These are phyloP conservation scores for Drosophila quadrilineata DNA, from an alignment of 1,140 invertebrate species.

Conservation along the genomic window DNA sequence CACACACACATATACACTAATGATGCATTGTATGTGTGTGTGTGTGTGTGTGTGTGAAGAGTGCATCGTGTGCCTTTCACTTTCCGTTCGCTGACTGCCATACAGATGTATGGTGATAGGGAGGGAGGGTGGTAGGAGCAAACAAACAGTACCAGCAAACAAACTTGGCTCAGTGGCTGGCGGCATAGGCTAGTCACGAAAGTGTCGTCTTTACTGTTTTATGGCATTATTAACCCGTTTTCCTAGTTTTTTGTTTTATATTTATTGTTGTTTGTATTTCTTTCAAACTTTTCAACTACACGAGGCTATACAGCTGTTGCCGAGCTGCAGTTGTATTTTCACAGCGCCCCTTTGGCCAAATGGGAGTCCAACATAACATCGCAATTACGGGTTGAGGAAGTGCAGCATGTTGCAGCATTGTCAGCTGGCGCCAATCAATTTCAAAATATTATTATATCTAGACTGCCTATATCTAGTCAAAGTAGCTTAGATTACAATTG, in stretches of 20 bases:
- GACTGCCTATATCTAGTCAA: not conserved
- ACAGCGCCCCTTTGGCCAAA: constrained; percentile 40
- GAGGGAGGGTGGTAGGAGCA: constrained; percentile 5
- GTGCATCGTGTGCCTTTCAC: constrained; percentile 59
- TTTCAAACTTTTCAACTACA: no score
- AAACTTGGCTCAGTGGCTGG: constrained; percentile 43
- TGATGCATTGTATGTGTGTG: not conserved
- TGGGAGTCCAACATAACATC: constrained; percentile 57
- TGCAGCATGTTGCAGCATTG: not conserved
- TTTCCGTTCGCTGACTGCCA: constrained; percentile 48
- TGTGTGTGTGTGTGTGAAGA: constrained; percentile 4
- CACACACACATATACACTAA: not conserved
- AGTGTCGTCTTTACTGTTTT: constrained; percentile 73
- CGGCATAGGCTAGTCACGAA: constrained; percentile 63
- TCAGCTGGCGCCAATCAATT: constrained; percentile 1
- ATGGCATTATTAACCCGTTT: constrained; percentile 79
- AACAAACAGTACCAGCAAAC: constrained; percentile 50
- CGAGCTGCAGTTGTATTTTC: constrained; percentile 19
- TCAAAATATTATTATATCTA: not conserved
- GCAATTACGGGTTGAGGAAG: constrained; percentile 68
- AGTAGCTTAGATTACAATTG: constrained; percentile 32
- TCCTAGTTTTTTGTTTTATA: constrained; percentile 53
- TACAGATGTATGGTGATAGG: constrained; percentile 24
- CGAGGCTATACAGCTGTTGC: not conserved
- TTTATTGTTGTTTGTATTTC: not conserved